Percentiles rank a stretch among this genome's conserved stretches.
phyloP scores from a whole-genome alignment of 2,888 invertebrate genomes.

The Caenorhabditis drosophilae region DNA sequence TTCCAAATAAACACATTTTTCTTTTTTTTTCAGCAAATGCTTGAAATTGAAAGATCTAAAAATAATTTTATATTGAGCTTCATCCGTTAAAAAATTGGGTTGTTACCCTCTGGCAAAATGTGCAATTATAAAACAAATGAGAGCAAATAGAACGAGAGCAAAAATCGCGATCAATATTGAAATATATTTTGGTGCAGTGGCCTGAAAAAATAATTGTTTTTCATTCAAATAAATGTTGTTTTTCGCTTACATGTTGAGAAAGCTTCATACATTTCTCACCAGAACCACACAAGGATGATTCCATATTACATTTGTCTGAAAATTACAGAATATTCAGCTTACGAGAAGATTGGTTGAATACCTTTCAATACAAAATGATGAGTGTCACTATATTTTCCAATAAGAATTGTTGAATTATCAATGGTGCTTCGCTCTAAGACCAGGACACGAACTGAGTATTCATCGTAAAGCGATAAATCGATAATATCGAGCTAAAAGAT shows the following conservation, averaged over 20 bases:
- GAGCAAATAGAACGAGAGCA: slow-evolving; percentile 47
- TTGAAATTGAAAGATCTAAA: slow-evolving; percentile 54
- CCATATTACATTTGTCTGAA: slow-evolving; percentile 57
- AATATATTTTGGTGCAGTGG: slow-evolving; percentile 18
- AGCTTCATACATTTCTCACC: slow-evolving; percentile 48
- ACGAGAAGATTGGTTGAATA: too few relatives aligned
- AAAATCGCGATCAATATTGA: slow-evolving; percentile 39
- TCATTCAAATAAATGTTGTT: too few relatives aligned
- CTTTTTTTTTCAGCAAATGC: slow-evolving; percentile 52
- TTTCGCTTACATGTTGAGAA: slow-evolving; percentile 21
- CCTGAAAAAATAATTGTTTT: too few relatives aligned
- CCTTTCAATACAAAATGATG: slow-evolving; percentile 37
- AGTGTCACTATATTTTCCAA: slow-evolving; percentile 38
- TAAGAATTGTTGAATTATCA: slow-evolving; percentile 39
- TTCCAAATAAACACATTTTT: slow-evolving; percentile 54
- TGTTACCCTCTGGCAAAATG: slow-evolving; percentile 52
- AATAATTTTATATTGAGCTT: too few relatives aligned
- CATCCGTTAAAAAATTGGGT: too few relatives aligned
- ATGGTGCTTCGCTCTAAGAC: slow-evolving; percentile 34
- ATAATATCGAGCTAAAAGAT: slow-evolving; percentile 42
- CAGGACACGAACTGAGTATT: slow-evolving; percentile 46
- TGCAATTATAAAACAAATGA: slow-evolving; percentile 45
- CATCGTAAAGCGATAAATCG: slow-evolving; percentile 42
- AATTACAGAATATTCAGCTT: slow-evolving; percentile 2
- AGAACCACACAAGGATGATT: slow-evolving; percentile 62